Evolutionary conservation across 2,113 vertebrate genomes (phyloP).

Genomic region (Bos javanicus): DNA sequence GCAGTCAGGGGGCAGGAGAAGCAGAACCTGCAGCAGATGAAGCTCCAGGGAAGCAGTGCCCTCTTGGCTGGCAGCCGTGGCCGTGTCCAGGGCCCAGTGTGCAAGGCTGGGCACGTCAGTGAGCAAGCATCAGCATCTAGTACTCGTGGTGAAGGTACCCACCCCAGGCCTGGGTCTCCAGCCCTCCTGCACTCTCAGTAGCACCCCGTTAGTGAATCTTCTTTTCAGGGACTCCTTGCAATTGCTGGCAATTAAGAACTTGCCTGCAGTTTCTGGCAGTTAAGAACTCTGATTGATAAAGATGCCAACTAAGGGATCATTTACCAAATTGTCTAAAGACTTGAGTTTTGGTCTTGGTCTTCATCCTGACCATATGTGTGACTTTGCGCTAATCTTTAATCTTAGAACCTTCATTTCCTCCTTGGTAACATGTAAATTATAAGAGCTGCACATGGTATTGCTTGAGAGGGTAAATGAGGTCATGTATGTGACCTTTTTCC

Average conservation of each 20-base stretch:
- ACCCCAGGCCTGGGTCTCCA: background rate
- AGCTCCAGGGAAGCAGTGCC: background rate
- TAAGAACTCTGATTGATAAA: background rate
- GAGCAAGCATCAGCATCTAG: background rate
- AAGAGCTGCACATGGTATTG: background rate
- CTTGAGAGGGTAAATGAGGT: background rate
- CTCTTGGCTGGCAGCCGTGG: background rate
- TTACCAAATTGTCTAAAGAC: background rate
- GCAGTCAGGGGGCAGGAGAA: background rate
- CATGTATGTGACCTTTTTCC: background rate
- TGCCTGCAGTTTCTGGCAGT: too few relatives aligned
- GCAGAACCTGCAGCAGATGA: background rate
- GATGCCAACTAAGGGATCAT: background rate
- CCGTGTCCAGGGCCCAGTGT: background rate
- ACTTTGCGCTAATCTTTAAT: background rate
- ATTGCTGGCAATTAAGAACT: background rate
- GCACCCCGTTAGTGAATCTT: too few relatives aligned
- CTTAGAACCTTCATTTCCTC: background rate
- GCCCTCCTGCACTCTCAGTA: background rate
- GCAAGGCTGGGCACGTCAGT: fast-evolving
- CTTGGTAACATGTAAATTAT: background rate
- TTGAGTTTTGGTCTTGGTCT: background rate
- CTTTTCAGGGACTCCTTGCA: background rate
- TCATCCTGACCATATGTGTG: background rate
- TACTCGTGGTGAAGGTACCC: fast-evolving